These are phyloP conservation scores for Corvus cornix DNA, from an alignment of 2,113 vertebrate genomes.

Conservation along the genomic window DNA sequence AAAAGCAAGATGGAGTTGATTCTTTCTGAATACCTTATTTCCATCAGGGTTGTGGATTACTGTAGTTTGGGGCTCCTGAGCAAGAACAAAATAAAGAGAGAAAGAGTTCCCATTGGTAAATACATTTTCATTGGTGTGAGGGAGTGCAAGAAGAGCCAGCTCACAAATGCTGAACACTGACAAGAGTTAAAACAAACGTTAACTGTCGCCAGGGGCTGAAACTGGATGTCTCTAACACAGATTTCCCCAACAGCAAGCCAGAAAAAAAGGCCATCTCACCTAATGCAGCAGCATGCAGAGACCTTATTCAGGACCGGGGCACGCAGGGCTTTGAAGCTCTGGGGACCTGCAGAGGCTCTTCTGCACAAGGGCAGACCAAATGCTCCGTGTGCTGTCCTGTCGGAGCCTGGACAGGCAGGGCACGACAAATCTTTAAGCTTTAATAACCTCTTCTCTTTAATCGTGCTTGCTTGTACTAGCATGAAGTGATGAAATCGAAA, in stretches of 20 bases:
- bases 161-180: conserved; percentile 63
- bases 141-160: conserved; percentile 65
- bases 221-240: conserved; percentile 33
- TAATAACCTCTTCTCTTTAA: not conserved
- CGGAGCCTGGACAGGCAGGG: not conserved
- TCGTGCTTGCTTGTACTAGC: not conserved
- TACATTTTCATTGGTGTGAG: conserved; percentile 43
- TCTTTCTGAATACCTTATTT: conserved; percentile 94
- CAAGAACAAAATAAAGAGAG: conserved; percentile 81
- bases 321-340: conserved; percentile 65
- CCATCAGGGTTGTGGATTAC: conserved; percentile 99
- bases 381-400: not conserved
- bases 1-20: conserved; percentile 65
- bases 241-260: conserved; percentile 35
- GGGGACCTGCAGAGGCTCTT: conserved; percentile 62
- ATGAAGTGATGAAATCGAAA: not conserved
- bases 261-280: conserved; percentile 29
- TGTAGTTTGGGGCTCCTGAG: conserved; percentile 98
- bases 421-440: not conserved
- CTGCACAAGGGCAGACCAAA: not conserved
- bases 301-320: conserved; percentile 72
- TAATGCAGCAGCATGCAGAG: conserved; percentile 79
- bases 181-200: conserved; percentile 67
- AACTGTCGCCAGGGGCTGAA: conserved; percentile 52
- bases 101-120: conserved; percentile 76